phyloP scores from a whole-genome alignment of 2,888 invertebrate species.

The Macrophya alboannulata region DNA sequence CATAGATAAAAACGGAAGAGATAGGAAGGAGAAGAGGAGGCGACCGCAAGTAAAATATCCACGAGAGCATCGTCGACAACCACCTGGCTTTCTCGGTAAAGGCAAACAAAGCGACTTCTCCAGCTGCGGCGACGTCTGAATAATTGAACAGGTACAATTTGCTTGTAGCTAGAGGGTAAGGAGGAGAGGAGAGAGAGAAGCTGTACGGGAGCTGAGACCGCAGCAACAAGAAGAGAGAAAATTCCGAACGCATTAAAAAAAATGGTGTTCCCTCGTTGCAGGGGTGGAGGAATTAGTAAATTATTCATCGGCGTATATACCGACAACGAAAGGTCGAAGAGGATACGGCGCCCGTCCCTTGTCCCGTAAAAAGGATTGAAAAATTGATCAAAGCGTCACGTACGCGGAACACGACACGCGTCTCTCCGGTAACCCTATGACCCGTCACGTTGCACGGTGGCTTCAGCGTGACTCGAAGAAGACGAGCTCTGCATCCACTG shows the following conservation, averaged over 20 bases:
- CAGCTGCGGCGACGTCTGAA: conserved; percentile 42
- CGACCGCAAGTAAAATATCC: conserved; percentile 42
- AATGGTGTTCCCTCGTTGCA: neutral
- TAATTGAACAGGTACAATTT: conserved; percentile 47
- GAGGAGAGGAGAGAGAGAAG: neutral
- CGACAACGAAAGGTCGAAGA: neutral
- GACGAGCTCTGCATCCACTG: conserved; percentile 6
- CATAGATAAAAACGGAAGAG: conserved; percentile 11
- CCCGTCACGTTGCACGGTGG: conserved; percentile 35
- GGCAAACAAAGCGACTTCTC: conserved; percentile 51
- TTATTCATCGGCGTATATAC: conserved; percentile 20
- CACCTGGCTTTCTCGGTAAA: conserved; percentile 34
- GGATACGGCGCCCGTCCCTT: neutral
- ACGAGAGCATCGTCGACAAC: conserved; percentile 35
- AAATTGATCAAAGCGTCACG: conserved; percentile 43
- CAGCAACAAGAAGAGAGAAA: conserved; percentile 16
- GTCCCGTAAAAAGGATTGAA: neutral
- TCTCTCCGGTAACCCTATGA: conserved; percentile 29
- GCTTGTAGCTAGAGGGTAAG: neutral
- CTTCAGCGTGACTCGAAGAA: neutral
- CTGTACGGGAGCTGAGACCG: neutral
- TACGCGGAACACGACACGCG: conserved; percentile 1
- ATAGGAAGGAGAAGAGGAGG: neutral
- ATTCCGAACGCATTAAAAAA: conserved; percentile 11
- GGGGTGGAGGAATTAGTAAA: conserved; percentile 30